A percentile compares a stretch with the other conserved stretches of the same genome.
Conservation (phyloP, 2,888 invertebrate species). For the Cerceris ruficornis region DNA sequence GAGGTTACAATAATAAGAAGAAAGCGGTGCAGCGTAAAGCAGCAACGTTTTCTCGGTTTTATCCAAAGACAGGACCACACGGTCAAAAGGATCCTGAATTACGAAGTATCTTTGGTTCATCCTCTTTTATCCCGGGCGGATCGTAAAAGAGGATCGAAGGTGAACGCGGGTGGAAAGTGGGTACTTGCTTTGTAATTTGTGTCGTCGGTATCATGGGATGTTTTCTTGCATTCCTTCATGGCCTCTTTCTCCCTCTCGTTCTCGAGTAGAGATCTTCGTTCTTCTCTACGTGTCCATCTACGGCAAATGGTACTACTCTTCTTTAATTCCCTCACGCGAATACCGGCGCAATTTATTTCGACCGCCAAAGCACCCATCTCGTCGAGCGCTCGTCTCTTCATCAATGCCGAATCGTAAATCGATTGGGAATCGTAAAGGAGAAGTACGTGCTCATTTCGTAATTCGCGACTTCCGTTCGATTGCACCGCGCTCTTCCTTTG, state of each 20-base stretch:
- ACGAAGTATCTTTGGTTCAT: too few relatives aligned
- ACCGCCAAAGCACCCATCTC: background rate
- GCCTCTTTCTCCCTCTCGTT: constrained; percentile 4
- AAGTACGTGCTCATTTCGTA: constrained; percentile 16
- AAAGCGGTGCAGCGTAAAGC: too few relatives aligned
- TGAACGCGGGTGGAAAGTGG: too few relatives aligned
- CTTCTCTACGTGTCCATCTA: constrained; percentile 1
- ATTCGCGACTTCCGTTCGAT: constrained; percentile 24
- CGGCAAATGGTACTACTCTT: constrained; percentile 8
- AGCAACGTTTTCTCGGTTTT: too few relatives aligned
- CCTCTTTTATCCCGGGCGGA: too few relatives aligned
- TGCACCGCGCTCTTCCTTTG: constrained; percentile 1
- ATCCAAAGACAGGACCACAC: too few relatives aligned
- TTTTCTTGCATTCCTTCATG: constrained; percentile 8
- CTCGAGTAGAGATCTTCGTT: background rate
- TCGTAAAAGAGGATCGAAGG: too few relatives aligned
- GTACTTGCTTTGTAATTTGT: too few relatives aligned
- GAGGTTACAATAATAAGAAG: background rate
- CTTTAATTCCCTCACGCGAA: constrained; percentile 35
- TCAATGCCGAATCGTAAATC: constrained; percentile 30
- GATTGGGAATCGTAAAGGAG: background rate
- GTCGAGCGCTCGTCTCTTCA: constrained; percentile 13
- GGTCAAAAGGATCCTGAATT: too few relatives aligned
- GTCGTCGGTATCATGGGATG: too few relatives aligned
- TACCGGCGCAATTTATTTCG: constrained; percentile 36